A percentile compares a stretch with the other conserved stretches of the same genome.
These are phyloP conservation scores for Platerodrilus igneus DNA, from an alignment of 2,888 invertebrate genomes.

Conservation along the genomic window DNA sequence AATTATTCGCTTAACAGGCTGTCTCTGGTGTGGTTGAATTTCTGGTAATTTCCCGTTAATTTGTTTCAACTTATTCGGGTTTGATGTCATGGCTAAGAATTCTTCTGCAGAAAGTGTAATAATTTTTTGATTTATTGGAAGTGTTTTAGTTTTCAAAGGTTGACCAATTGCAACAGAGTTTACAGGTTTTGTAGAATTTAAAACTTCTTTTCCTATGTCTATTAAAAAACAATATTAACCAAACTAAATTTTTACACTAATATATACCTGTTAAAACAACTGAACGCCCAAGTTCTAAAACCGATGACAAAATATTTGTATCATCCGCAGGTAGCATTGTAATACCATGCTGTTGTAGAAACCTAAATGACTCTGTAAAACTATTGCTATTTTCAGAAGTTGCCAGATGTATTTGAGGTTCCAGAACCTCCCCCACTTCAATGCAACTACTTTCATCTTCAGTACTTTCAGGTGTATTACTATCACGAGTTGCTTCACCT, in stretches of 20 bases:
- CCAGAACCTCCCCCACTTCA: too few relatives aligned
- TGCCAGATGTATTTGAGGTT: too few relatives aligned
- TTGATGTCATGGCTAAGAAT: conserved; percentile 45
- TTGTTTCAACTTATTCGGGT: conserved; percentile 31
- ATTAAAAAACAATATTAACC: conserved; percentile 16
- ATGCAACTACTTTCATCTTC: too few relatives aligned
- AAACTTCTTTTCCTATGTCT: conserved; percentile 73
- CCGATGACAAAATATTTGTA: conserved; percentile 67
- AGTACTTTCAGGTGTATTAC: too few relatives aligned
- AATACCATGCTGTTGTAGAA: conserved; percentile 81
- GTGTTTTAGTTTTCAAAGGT: conserved; percentile 39
- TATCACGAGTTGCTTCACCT: too few relatives aligned
- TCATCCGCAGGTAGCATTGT: conserved; percentile 79
- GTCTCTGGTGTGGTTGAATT: conserved; percentile 24
- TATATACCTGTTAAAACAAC: conserved; percentile 69
- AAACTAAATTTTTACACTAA: conserved; percentile 4
- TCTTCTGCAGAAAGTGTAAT: conserved; percentile 53
- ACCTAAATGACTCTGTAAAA: conserved; percentile 54
- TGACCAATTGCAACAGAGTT: conserved; percentile 36
- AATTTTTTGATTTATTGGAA: too few relatives aligned
- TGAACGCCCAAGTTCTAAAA: conserved; percentile 81
- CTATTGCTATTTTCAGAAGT: too few relatives aligned
- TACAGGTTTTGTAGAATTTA: conserved; percentile 54
- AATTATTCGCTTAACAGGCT: conserved; percentile 38
- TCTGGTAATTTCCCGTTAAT: conserved; percentile 33